Conservation (phyloP, 2,113 vertebrate species). For the Theristicus caerulescens region DNA sequence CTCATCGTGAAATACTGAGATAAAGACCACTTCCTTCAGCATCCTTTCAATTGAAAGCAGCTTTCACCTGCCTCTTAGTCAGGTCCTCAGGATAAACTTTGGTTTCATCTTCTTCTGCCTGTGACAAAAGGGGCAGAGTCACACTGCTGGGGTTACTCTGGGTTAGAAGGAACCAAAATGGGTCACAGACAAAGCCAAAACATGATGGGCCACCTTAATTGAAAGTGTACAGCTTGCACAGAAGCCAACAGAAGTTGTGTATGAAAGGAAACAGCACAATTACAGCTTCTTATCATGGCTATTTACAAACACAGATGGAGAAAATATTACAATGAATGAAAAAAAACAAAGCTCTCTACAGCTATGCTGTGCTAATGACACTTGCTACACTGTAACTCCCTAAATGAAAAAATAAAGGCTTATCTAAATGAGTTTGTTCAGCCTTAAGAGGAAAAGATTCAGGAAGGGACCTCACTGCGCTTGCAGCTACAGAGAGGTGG, state of each 20-base stretch:
- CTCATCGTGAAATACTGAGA: fast-evolving
- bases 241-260: not conserved
- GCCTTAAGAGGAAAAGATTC: not conserved
- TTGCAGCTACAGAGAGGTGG: not conserved
- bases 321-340: not conserved
- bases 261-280: not conserved
- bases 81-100: not conserved
- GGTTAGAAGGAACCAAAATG: not conserved
- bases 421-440: not conserved
- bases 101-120: not conserved
- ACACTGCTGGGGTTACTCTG: not conserved
- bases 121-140: not conserved
- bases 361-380: not conserved
- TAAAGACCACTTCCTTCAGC: not conserved
- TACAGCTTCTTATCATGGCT: not conserved
- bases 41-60: not conserved
- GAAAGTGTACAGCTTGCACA: not conserved
- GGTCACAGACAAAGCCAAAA: not conserved
- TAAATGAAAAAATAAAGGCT: not conserved
- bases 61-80: not conserved
- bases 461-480: not conserved
- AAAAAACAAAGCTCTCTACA: not conserved
- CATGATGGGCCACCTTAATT: not conserved
- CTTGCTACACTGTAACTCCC: not conserved
- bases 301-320: not conserved